These are phyloP conservation scores for Alectura lathami DNA, from an alignment of 2,113 vertebrate genomes.

Conservation along the genomic window DNA sequence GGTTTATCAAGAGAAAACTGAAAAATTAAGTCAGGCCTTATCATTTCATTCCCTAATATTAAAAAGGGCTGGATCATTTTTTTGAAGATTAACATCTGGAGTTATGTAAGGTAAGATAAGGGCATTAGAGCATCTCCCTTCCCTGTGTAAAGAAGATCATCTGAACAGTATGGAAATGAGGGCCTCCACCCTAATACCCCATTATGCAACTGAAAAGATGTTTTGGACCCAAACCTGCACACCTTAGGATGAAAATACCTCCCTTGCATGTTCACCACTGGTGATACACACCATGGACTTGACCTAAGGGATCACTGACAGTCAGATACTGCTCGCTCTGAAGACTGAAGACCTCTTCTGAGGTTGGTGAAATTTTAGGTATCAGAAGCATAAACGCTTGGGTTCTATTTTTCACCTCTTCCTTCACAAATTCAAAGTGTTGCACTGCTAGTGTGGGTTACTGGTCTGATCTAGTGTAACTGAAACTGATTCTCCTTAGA, in stretches of 20 bases:
- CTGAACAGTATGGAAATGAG: slow-evolving; percentile 43
- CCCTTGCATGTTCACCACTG: not conserved
- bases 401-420: not conserved
- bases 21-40: slow-evolving; percentile 49
- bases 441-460: not conserved
- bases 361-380: not conserved
- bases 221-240: not conserved
- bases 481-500: not conserved
- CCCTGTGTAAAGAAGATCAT: slow-evolving; percentile 23
- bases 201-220: not conserved
- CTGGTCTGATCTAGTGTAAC: not conserved
- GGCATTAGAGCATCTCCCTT: slow-evolving; percentile 40
- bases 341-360: not conserved
- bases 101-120: slow-evolving; percentile 58
- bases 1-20: slow-evolving; percentile 30
- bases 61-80: slow-evolving; percentile 34
- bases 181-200: slow-evolving; percentile 28
- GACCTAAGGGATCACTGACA: not conserved
- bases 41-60: slow-evolving; percentile 35
- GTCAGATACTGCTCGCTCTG: not conserved
- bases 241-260: not conserved
- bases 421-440: not conserved
- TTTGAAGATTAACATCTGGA: slow-evolving; percentile 58
- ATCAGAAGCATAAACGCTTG: not conserved
- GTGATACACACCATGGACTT: not conserved